Evolutionary conservation across 2,113 vertebrate genomes (phyloP).

Genomic region (Tyrannus savana): DNA sequence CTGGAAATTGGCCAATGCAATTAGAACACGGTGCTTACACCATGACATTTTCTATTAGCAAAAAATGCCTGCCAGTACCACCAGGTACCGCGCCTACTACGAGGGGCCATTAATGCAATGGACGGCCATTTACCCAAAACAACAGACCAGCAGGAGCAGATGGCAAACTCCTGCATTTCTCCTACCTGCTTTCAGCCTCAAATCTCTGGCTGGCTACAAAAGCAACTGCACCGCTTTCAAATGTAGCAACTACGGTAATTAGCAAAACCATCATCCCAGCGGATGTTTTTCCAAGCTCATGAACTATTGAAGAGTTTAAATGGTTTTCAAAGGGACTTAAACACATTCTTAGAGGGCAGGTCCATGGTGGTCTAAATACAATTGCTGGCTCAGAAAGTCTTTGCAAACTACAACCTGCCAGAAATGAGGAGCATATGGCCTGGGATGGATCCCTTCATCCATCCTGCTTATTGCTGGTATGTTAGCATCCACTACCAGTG

Average conservation of each 20-base stretch:
- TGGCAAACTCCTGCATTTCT: background rate
- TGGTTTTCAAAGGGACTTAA: background rate
- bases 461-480: background rate
- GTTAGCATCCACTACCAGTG: background rate
- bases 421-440: background rate
- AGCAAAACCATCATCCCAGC: background rate
- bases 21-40: conserved; percentile 2
- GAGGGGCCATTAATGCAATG: background rate
- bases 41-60: conserved; percentile 39
- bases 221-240: background rate
- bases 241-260: background rate
- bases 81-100: background rate
- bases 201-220: background rate
- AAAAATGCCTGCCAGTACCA: background rate
- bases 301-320: background rate
- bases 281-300: background rate
- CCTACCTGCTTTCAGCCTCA: conserved; percentile 6
- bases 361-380: background rate
- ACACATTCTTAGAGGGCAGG: background rate
- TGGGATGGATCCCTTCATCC: background rate
- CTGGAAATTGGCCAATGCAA: conserved; percentile 34
- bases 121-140: background rate
- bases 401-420: background rate
- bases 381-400: background rate
- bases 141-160: background rate